A percentile compares a stretch with the other conserved stretches of the same genome.
Evolutionary conservation across 2,888 invertebrate species (phyloP).

Genomic region (Pseudanteris insignis): DNA sequence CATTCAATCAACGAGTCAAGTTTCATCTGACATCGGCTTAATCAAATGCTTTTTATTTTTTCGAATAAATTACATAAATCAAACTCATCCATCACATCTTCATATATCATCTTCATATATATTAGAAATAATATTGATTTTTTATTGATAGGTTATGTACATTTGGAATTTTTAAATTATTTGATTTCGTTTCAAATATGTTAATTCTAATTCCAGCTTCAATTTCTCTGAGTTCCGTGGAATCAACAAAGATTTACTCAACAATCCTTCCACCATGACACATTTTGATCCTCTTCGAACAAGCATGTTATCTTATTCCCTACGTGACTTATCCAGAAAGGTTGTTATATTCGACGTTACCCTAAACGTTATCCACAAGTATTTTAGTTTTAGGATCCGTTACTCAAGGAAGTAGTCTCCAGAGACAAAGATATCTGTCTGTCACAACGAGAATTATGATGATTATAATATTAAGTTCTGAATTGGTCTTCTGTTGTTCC

Average conservation of each 20-base stretch:
- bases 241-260: conserved; percentile 54
- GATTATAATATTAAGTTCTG: conserved; percentile 22
- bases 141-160: too few species aligned
- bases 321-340: conserved; percentile 38
- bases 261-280: conserved; percentile 51
- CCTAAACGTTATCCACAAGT: conserved; percentile 43
- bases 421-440: conserved; percentile 33
- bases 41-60: too few species aligned
- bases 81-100: too few species aligned
- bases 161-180: conserved; percentile 6
- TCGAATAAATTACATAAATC: too few species aligned
- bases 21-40: too few species aligned
- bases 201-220: conserved; percentile 11
- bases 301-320: conserved; percentile 43
- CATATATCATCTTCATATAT: too few species aligned
- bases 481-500: too few species aligned
- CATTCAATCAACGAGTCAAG: not conserved
- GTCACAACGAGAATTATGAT: conserved; percentile 28
- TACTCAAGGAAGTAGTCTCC: conserved; percentile 21
- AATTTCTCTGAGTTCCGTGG: conserved; percentile 17
- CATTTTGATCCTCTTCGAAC: conserved; percentile 48
- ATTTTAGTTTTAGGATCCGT: conserved; percentile 43
- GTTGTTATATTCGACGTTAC: conserved; percentile 37
- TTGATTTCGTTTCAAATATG: conserved; percentile 23
- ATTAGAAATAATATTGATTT: too few species aligned